Conservation (phyloP, 2,113 vertebrate genomes). For the Ibidorhyncha struthersii region DNA sequence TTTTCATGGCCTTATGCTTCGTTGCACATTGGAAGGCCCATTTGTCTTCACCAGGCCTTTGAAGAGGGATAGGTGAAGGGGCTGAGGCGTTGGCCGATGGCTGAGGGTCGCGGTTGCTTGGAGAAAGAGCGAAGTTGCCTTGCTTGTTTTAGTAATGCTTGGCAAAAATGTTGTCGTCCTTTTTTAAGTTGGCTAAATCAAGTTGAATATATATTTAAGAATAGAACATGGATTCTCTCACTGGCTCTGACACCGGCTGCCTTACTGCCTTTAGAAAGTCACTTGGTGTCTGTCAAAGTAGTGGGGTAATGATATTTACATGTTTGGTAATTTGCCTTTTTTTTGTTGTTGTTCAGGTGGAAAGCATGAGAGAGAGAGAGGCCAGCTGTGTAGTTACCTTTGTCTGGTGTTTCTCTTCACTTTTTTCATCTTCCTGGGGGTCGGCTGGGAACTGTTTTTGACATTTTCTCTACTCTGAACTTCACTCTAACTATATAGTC, state of each 20-base stretch:
- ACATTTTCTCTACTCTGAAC: background rate
- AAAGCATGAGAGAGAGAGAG: background rate
- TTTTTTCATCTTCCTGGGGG: background rate
- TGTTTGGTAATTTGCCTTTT: background rate
- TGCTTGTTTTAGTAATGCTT: background rate
- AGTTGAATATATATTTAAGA: background rate
- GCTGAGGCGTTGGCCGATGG: background rate
- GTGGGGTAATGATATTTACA: background rate
- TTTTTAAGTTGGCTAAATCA: background rate
- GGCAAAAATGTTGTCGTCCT: background rate
- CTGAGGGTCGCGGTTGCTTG: background rate
- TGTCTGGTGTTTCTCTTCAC: background rate
- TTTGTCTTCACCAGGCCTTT: constrained; percentile 53
- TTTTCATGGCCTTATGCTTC: constrained; percentile 59
- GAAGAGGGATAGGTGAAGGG: constrained; percentile 29
- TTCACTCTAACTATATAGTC: background rate
- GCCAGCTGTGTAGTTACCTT: background rate
- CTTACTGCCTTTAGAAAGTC: background rate
- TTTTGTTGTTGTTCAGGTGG: background rate
- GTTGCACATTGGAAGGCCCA: constrained; percentile 27
- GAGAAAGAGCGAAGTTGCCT: background rate
- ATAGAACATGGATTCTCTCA: background rate
- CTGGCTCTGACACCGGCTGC: background rate
- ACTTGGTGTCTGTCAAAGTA: background rate
- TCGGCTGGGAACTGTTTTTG: background rate